Base-by-base conservation (phyloP, 2,797 vertebrate species). In the Sebastes cheni region DNA sequence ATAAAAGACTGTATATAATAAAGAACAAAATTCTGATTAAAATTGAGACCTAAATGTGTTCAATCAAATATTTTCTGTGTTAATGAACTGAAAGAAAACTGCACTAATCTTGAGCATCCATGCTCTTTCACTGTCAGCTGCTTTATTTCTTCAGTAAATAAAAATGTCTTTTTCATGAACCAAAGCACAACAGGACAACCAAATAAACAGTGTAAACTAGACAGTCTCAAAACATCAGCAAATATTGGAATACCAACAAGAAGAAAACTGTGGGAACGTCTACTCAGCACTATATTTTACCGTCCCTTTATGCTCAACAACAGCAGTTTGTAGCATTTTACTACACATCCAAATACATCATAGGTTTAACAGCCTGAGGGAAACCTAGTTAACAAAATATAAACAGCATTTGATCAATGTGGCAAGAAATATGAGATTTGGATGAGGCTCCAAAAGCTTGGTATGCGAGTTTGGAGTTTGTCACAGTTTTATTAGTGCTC, bases 1-100 rank as follows among this genome's bases (percentile, higher is more conserved):
- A 67, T 71, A 61, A 76, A 86, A 85, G 42, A 80, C 14, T 85
- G 73, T 85, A 82, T 73, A 78, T 46, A 82, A 16, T 29, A 71
- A 76, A 12, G 25, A 56, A 85, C 32, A 71, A 67, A 77, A 71
- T 39, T 8, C 32, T 10, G 27, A 68, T 20, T 67, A 55, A 62
- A 90, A 86, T 39, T 75, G 67, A 85, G 81, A 85, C 62, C 27
- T 73, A 36, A 67, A 66, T 71, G 50, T 87, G 81, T 77, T 81
- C 29, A 89, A 91, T 87, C 87, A 88, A 92, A 71, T 61, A 75
- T 78, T 72, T 72, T 78, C 25, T 65, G 61, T 65, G 65, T 81
- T 74, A 42, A 58, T 82, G 12, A 71, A 62, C 2, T 42, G 16
- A 86, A 76, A 66, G 61, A 55, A 81, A 86, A 72, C 2, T 50